phyloP scores from a whole-genome alignment of 2,113 vertebrate genomes.

The Myxocyprinus asiaticus region DNA sequence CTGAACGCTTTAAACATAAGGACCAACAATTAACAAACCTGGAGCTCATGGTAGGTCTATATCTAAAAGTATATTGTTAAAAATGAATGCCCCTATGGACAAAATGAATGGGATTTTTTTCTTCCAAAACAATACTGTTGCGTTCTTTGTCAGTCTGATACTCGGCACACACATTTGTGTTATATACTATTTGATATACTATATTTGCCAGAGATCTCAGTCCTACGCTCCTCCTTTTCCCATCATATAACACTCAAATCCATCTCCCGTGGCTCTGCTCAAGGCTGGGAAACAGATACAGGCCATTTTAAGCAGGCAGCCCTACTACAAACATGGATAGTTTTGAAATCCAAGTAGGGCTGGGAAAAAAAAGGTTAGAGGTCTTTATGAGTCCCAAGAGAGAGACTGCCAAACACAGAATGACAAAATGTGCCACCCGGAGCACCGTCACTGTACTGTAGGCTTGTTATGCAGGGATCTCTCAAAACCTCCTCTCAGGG shows the following conservation, averaged over 20 bases:
- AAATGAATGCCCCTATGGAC: no score
- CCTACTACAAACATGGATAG: constrained; percentile 59
- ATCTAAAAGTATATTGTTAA: no score
- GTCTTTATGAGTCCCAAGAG: constrained; percentile 13
- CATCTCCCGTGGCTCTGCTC: constrained; percentile 1
- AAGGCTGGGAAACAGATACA: neutral
- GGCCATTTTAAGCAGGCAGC: constrained; percentile 48
- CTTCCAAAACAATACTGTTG: no score
- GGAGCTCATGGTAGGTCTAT: no score
- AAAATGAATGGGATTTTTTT: no score
- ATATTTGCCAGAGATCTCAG: neutral
- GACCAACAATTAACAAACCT: no score
- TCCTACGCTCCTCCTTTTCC: neutral
- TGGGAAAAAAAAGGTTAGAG: neutral
- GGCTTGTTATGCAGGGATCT: neutral
- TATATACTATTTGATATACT: no score
- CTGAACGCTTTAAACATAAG: no score
- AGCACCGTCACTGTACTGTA: neutral
- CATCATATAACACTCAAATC: neutral
- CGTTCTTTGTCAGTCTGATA: no score
- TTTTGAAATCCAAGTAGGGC: constrained; percentile 39
- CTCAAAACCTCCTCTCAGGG: neutral
- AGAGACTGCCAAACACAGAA: constrained; percentile 14
- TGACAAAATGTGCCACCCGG: constrained; percentile 29
- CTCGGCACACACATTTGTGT: no score